Evolutionary conservation across 2,113 vertebrate genomes (phyloP).

Genomic region (Erythrocercus mccallii): DNA sequence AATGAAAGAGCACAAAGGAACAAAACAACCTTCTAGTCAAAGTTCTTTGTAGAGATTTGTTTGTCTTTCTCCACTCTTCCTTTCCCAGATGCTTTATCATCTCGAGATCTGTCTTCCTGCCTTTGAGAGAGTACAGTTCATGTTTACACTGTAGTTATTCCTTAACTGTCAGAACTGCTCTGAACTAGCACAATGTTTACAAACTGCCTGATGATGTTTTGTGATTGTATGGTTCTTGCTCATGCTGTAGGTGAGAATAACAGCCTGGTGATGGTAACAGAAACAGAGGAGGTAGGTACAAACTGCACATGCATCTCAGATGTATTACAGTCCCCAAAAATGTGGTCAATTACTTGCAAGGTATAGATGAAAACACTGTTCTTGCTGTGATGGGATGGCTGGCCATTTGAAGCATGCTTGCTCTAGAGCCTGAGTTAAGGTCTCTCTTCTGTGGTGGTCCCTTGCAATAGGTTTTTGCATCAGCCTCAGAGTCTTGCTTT

Average conservation of each 20-base stretch:
- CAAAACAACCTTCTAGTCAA: background rate
- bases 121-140: background rate
- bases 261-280: background rate
- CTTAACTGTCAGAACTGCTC: conserved; percentile 29
- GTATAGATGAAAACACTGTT: background rate
- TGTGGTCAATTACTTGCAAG: background rate
- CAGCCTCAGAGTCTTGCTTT: background rate
- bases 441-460: background rate
- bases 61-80: background rate
- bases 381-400: background rate
- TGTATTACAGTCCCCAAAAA: background rate
- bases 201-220: background rate
- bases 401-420: background rate
- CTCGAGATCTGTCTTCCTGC: background rate
- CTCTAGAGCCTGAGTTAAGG: background rate
- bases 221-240: background rate
- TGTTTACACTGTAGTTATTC: conserved; percentile 50
- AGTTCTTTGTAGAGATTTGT: background rate
- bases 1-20: background rate
- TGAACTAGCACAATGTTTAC: background rate
- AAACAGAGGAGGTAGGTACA: background rate
- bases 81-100: conserved; percentile 13
- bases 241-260: background rate
- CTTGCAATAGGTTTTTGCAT: background rate
- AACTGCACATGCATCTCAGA: background rate